Conservation (phyloP, 1,140 invertebrate species). For the Drosophila sp. region DNA sequence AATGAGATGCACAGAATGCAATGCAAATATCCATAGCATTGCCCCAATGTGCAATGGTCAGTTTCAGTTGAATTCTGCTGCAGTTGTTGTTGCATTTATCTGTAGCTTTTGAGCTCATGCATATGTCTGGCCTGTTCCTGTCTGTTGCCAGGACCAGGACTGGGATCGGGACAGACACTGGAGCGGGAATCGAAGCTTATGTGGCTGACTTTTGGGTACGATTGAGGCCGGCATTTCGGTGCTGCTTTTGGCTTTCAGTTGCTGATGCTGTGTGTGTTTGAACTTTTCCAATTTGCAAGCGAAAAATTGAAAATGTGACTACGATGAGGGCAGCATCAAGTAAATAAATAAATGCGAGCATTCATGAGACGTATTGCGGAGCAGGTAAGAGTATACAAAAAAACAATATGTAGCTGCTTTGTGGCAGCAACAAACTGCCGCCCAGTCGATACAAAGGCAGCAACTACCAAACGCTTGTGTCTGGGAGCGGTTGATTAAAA, state of each 20-base stretch:
- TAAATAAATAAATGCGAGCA: conserved; percentile 76
- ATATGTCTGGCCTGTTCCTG: conserved; percentile 60
- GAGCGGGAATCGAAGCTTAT: conserved; percentile 22
- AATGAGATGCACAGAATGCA: too few relatives aligned
- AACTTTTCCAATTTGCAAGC: conserved; percentile 83
- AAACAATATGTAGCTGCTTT: conserved; percentile 79
- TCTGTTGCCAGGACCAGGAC: conserved; percentile 8
- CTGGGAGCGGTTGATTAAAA: conserved; percentile 82
- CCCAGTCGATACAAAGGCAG: conserved; percentile 61
- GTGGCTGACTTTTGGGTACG: conserved; percentile 2
- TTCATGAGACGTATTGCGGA: not conserved
- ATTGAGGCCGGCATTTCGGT: conserved; percentile 56
- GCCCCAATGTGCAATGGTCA: conserved; percentile 57
- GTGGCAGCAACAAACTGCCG: conserved; percentile 67
- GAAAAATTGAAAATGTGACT: conserved; percentile 78
- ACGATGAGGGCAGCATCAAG: conserved; percentile 43
- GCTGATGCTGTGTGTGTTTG: conserved; percentile 65
- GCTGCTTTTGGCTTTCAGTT: not conserved
- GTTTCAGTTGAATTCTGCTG: conserved; percentile 44
- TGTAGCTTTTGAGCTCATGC: conserved; percentile 69
- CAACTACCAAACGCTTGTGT: conserved; percentile 68
- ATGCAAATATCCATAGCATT: too few relatives aligned
- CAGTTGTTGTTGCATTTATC: conserved; percentile 64
- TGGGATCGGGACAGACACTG: conserved; percentile 21
- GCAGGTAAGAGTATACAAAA: conserved; percentile 45